Conservation (phyloP, 1,140 invertebrate species). For the Sesamia nonagrioides region DNA sequence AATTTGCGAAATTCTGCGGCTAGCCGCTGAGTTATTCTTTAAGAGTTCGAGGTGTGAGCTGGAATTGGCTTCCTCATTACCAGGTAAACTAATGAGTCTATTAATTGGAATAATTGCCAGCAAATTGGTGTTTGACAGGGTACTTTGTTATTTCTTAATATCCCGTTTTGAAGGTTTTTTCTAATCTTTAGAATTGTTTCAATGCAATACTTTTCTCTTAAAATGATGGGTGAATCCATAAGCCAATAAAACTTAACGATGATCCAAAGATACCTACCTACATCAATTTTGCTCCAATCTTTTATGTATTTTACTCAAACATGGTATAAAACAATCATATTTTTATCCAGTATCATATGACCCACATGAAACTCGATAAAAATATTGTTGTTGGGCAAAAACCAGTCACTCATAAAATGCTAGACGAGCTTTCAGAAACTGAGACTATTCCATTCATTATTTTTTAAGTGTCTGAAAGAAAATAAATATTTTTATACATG, state of each 20-base stretch:
- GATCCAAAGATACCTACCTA: no score
- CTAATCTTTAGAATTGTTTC: no score
- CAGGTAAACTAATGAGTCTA: neutral
- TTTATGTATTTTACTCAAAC: no score
- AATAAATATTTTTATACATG: conserved; percentile 14
- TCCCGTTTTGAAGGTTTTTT: neutral
- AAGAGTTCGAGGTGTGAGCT: conserved; percentile 2
- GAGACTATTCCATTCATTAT: neutral
- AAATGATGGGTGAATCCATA: no score
- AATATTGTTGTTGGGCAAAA: no score
- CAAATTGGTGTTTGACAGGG: conserved; percentile 1
- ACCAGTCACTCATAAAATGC: no score
- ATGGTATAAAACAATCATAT: no score
- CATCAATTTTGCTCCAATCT: no score
- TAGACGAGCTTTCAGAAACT: neutral
- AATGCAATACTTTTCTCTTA: no score
- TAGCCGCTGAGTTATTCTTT: conserved; percentile 25
- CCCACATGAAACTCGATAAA: no score
- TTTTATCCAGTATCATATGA: no score
- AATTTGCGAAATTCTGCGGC: conserved; percentile 47
- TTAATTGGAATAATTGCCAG: conserved; percentile 22
- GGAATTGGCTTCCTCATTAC: conserved; percentile 39
- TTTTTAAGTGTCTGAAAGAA: neutral
- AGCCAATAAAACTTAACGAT: no score
- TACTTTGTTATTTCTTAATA: neutral